A percentile compares a stretch with the other conserved stretches of the same genome.
phyloP scores from a whole-genome alignment of 1,140 invertebrate genomes.

The Trichonephila clavipes region DNA sequence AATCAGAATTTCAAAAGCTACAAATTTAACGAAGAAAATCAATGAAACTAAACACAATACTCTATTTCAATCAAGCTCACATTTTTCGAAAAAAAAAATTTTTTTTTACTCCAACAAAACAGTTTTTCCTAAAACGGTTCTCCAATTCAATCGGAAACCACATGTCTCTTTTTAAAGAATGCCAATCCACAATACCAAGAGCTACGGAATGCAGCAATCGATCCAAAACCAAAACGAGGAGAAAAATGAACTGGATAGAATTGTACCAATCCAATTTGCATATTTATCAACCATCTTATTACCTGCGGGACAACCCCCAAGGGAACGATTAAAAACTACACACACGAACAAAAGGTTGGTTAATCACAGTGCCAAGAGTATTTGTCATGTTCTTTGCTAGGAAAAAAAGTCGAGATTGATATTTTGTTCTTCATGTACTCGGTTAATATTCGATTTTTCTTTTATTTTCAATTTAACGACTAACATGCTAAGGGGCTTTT shows the following conservation, averaged over 20 bases:
- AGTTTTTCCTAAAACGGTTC: neutral
- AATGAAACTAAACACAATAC: neutral
- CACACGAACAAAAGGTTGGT: slow-evolving; percentile 4
- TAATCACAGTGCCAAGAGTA: slow-evolving; percentile 16
- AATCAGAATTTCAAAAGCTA: no score
- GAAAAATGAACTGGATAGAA: slow-evolving; percentile 57
- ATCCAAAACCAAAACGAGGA: slow-evolving; percentile 7
- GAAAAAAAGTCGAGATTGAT: neutral
- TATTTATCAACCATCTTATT: slow-evolving; percentile 67
- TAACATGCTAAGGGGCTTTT: no score
- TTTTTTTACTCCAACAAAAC: neutral
- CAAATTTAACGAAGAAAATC: neutral
- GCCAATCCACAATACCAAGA: neutral
- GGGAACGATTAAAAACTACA: slow-evolving; percentile 64
- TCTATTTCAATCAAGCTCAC: neutral
- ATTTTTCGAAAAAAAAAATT: neutral
- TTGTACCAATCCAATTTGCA: slow-evolving; percentile 63
- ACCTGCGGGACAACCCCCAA: slow-evolving; percentile 46
- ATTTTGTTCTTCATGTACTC: neutral
- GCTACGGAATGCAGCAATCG: neutral
- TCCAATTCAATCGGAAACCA: neutral
- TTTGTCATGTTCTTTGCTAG: no score
- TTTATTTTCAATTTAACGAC: no score
- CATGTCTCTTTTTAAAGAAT: neutral
- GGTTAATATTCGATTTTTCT: neutral